These are phyloP conservation scores for Melipona quadrifasciata DNA, from an alignment of 1,140 invertebrate genomes.

Conservation along the genomic window DNA sequence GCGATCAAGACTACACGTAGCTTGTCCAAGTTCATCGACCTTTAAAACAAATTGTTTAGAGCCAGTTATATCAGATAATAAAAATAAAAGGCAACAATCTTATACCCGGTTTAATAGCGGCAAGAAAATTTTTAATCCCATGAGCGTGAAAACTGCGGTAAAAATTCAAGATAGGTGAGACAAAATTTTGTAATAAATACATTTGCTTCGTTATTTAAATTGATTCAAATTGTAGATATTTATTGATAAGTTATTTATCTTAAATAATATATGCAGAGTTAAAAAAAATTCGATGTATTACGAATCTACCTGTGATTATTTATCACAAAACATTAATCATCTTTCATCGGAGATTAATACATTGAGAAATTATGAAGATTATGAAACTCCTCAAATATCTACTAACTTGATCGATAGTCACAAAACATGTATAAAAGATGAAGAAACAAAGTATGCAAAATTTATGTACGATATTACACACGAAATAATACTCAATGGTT, in stretches of 20 bases:
- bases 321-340: slow-evolving; percentile 32
- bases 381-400: not conserved
- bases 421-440: slow-evolving; percentile 45
- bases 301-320: slow-evolving; percentile 23
- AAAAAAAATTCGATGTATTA: slow-evolving; percentile 8
- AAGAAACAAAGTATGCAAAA: slow-evolving; percentile 79
- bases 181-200: not conserved
- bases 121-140: not conserved
- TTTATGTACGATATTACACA: slow-evolving; percentile 82
- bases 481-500: slow-evolving; percentile 80
- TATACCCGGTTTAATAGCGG: not conserved
- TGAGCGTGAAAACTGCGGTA: not conserved
- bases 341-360: not conserved
- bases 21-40: not conserved
- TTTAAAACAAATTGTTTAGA: not conserved
- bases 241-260: not conserved
- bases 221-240: not conserved
- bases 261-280: slow-evolving; percentile 11
- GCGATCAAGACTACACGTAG: not conserved
- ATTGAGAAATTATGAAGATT: not conserved
- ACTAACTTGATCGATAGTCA: not conserved
- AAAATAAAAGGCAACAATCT: not conserved
- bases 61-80: no score
- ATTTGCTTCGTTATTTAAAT: not conserved
- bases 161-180: slow-evolving; percentile 32